Evolutionary conservation across 2,888 invertebrate species (phyloP), one percentile per base, ranked within the genome.

Genomic region (Trileptium ribeirensis): DNA sequence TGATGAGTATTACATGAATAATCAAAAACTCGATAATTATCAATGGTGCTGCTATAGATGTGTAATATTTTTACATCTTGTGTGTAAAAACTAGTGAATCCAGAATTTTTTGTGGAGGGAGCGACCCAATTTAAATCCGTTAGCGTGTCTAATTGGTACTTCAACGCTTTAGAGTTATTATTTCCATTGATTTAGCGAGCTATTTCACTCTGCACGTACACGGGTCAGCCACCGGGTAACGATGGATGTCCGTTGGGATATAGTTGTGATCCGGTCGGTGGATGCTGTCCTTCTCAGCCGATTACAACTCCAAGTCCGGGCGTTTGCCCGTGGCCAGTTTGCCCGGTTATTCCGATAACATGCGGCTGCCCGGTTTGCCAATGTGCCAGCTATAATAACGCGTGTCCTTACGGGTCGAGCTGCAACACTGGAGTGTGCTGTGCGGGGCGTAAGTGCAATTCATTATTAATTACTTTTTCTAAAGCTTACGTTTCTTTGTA

Each of bases 351-450:
- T 24, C 51, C 51, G 51, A 24, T 51, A 15, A 15, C 77, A 15
- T 75, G 77, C 39, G n/a, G n/a, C 24, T 39, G 36, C 15, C 77
- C 77, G n/a, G 39, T 88, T 67, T 88, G 88, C 82, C 86, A 87
- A 82, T 88, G 88, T 82, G 87, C 87, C 15, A 1, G 29, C 40
- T 81, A 85, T 29, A 86, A 86, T 82, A 84, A 83, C 78, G 84
- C 82, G 51, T 88, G 88, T 81, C 88, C 88, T n/a, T 33, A 79
- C 29, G 85, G 85, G 38, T 82, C 86, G 3, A 80, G 83, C 2
- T 88, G 88, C 83, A 85, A 85, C 79, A 84, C 84, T 84, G 87
- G 87, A 67, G 87, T 86, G 29, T 88, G 87, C 78, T 87, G 87
- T 82, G 82, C 86, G 29, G 80, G 51, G 24, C 51, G 51, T 51